A percentile compares a stretch with the other conserved stretches of the same genome.
phyloP scores from a whole-genome alignment of 2,797 vertebrate genomes.

The Pelobates cultripes region DNA sequence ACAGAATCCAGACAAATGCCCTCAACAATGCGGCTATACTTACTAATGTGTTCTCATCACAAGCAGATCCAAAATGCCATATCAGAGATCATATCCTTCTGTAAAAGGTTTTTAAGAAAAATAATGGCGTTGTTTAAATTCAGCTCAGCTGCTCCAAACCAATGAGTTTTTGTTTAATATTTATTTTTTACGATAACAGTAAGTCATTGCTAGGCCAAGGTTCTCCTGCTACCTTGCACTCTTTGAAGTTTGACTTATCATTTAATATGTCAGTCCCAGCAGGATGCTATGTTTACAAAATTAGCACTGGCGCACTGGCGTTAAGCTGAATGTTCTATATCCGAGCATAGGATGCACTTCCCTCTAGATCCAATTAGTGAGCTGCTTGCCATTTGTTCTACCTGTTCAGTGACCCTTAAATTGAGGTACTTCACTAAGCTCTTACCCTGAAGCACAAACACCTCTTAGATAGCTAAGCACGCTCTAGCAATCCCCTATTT shows the following conservation, averaged over 20 bases:
- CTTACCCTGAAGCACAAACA: constrained; percentile 3
- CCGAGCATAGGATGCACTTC: not conserved
- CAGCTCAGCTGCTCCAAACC: not conserved
- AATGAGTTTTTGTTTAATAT: not conserved
- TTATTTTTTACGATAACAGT: not conserved
- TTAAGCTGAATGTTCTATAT: not conserved
- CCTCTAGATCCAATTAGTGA: constrained; percentile 33
- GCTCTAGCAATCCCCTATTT: not conserved
- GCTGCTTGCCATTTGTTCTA: constrained; percentile 4
- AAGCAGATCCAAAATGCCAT: no score
- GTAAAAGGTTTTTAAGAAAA: not conserved
- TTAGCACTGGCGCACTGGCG: not conserved
- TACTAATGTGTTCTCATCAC: no score
- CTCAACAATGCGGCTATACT: no score
- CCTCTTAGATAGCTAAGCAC: not conserved
- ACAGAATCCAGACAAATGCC: no score
- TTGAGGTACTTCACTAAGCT: not conserved
- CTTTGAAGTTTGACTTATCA: not conserved
- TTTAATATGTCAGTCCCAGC: constrained; percentile 10
- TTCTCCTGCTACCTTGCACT: not conserved
- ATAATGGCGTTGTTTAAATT: not conserved
- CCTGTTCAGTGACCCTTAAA: constrained; percentile 24
- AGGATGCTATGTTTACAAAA: constrained; percentile 3
- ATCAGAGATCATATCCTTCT: not conserved
- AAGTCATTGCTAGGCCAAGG: not conserved